Base-by-base conservation (phyloP, 2,888 invertebrate genomes). In the Odontocolon sp. region DNA sequence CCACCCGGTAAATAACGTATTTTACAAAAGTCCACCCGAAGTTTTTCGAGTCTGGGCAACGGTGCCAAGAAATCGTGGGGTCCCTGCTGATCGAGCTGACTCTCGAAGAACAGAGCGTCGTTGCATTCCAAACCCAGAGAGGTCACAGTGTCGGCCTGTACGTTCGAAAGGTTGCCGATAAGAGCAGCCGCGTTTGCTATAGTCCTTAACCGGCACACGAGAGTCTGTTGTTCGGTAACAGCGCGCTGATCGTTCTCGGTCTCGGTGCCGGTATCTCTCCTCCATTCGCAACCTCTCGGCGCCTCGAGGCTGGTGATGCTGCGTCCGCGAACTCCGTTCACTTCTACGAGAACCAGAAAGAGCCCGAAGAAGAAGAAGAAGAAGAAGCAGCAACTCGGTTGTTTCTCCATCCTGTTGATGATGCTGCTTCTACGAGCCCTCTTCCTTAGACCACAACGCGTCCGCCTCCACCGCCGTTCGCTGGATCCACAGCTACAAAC, bases 11-110 rank as follows among this genome's bases (percentile, higher is more conserved):
- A 92, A 85, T 94, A 94, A 80, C 95, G 92, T 81, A 96, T 94
- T 91, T 96, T 96, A 90, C 96, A 96, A 79, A 93, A 94, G 84
- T 95, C 95, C 87, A 96, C 93, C 79, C 92, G 92, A 67, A 96
- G 91, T 84, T 95, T 94, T 84, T 93, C 93, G 40, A 96, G 91
- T 75, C 94, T 92, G 61, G 93, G 93, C 84, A 95, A 92, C 50
- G 93, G 91, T 36, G 93, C 92, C 52, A 95, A 89, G 80, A 94
- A 93, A 82, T 92, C 85, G 18, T 66, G 91, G 64, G 69, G 88
- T 66, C 83, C 91, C 33, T 91, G 91, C 75, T 93, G 91, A 76
- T 93, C 93, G 76, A 95, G 89, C 59, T 94, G 94, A 86, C 94
- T 95, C 90, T 95, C 95, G 87, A 94, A 94, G 91, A 95, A 95